phyloP scores from a whole-genome alignment of 1,140 invertebrate genomes.

The Aphaenogaster rudis region DNA sequence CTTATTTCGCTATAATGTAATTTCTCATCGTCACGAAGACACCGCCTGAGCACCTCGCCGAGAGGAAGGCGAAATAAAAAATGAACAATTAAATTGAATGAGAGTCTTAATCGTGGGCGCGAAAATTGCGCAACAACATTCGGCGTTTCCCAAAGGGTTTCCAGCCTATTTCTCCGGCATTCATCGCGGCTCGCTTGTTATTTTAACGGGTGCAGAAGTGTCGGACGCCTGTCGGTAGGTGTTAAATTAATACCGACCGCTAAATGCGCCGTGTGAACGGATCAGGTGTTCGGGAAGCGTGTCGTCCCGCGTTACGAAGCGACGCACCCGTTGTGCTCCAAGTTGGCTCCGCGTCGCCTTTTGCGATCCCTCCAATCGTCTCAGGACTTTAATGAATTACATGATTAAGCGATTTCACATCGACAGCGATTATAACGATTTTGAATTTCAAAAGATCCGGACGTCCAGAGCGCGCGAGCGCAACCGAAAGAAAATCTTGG shows the following conservation, averaged over 20 bases:
- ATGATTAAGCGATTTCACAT: slow-evolving; percentile 81
- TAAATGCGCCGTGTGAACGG: slow-evolving; percentile 76
- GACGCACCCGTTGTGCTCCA: slow-evolving; percentile 28
- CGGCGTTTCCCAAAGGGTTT: slow-evolving; percentile 67
- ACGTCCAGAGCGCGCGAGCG: neutral
- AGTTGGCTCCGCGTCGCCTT: slow-evolving; percentile 32
- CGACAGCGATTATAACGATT: neutral
- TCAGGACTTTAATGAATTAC: slow-evolving; percentile 79
- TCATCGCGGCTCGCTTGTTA: slow-evolving; percentile 67
- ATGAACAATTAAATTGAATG: slow-evolving; percentile 43
- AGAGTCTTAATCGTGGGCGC: slow-evolving; percentile 43
- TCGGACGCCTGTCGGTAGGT: slow-evolving; percentile 64
- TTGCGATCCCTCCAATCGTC: slow-evolving; percentile 33
- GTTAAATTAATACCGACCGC: slow-evolving; percentile 74
- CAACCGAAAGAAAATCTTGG: neutral
- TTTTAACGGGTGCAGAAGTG: slow-evolving; percentile 60
- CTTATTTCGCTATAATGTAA: slow-evolving; percentile 34
- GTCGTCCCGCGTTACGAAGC: slow-evolving; percentile 68
- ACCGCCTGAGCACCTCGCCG: too few species aligned
- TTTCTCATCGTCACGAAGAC: slow-evolving; percentile 29
- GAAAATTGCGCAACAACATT: slow-evolving; percentile 55
- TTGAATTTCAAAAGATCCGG: slow-evolving; percentile 6
- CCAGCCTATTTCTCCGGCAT: slow-evolving; percentile 48
- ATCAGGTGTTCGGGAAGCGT: slow-evolving; percentile 73
- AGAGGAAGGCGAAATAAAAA: slow-evolving; percentile 37